Conservation (phyloP, 2,888 invertebrate species). For the Ethmia dodecea region DNA sequence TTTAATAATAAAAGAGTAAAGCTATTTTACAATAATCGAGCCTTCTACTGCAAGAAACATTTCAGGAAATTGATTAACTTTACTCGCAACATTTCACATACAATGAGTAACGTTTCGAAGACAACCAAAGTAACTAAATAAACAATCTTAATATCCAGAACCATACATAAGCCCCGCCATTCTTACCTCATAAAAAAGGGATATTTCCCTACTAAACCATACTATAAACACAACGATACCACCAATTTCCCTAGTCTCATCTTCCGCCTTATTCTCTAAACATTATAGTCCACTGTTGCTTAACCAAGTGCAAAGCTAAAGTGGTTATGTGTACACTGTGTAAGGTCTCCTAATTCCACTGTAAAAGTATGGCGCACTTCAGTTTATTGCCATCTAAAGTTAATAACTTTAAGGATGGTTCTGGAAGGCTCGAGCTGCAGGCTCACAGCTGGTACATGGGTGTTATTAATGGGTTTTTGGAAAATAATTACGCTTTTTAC, state of each 20-base stretch:
- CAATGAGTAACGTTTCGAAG: slow-evolving; percentile 1
- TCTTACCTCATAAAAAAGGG: slow-evolving; percentile 70
- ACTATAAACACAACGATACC: slow-evolving; percentile 54
- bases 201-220: slow-evolving; percentile 69
- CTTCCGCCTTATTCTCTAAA: slow-evolving; percentile 17
- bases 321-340: slow-evolving; percentile 30
- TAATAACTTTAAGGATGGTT: slow-evolving; percentile 54
- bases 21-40: no score
- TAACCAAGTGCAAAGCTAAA: slow-evolving; percentile 1
- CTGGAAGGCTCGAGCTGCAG: slow-evolving; percentile 18
- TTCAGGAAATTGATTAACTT: no score
- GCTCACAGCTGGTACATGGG: no score
- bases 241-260: slow-evolving; percentile 19
- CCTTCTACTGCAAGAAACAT: no score
- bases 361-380: slow-evolving; percentile 69
- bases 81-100: slow-evolving; percentile 1
- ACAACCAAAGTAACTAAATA: slow-evolving; percentile 35
- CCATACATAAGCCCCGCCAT: slow-evolving; percentile 63
- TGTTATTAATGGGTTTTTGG: no score
- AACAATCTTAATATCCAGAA: slow-evolving; percentile 61
- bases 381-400: slow-evolving; percentile 71
- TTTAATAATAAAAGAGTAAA: no score
- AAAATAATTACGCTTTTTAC: no score
- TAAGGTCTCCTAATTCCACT: slow-evolving; percentile 61
- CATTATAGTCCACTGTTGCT: slow-evolving; percentile 22